These are phyloP conservation scores for Cichladusa arquata DNA, from an alignment of 2,113 vertebrate species.

Conservation along the genomic window DNA sequence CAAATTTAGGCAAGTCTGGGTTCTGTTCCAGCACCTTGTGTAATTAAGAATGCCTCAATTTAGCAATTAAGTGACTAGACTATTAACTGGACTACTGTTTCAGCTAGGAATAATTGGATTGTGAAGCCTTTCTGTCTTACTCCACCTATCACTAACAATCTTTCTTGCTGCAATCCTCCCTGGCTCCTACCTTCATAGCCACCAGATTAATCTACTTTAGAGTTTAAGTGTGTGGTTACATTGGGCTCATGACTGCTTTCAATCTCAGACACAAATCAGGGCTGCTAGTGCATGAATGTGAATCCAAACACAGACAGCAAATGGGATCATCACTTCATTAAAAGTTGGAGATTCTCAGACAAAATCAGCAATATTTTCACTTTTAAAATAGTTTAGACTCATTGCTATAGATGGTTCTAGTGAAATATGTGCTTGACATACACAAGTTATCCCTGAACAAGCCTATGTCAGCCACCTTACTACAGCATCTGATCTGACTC, in stretches of 20 bases:
- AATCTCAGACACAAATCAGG: background rate
- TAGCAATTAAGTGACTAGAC: background rate
- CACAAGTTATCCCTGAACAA: background rate
- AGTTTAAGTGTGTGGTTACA: background rate
- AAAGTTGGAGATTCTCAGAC: background rate
- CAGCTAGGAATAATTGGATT: background rate
- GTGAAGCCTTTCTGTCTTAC: background rate
- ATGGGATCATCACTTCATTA: background rate
- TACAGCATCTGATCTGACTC: background rate
- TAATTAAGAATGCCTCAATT: background rate
- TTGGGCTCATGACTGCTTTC: background rate
- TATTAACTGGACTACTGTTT: background rate
- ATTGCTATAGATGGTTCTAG: background rate
- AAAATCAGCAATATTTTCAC: background rate
- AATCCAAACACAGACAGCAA: background rate
- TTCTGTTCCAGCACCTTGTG: background rate
- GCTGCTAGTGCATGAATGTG: background rate
- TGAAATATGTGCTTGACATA: background rate
- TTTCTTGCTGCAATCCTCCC: background rate
- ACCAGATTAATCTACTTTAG: background rate
- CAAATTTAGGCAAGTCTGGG: background rate
- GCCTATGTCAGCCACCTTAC: rapidly evolving
- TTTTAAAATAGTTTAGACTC: background rate
- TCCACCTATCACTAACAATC: background rate
- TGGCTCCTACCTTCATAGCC: background rate